Base-by-base conservation (phyloP, 2,797 vertebrate genomes). In the Corythornis leucogaster region DNA sequence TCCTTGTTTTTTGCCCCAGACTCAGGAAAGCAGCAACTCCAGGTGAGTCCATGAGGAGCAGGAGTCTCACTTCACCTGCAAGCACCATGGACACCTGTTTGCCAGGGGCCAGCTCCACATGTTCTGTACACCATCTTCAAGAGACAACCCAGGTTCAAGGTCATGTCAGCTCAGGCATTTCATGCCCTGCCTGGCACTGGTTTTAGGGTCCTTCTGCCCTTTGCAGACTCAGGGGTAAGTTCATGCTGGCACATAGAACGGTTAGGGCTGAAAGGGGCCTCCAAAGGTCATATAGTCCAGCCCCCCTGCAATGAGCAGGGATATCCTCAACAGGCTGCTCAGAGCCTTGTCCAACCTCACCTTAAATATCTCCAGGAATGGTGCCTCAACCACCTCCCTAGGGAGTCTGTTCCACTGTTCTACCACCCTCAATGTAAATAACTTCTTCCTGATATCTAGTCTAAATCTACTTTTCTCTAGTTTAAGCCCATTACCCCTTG, bases 11-110 rank as follows among this genome's bases (percentile, higher is more conserved):
- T 51, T 43, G 22, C 4, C 9, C 14, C 50, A 58, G 51, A 54
- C 31, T 35, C 21, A 48, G 31, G 24, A 9, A 75, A 87, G 38
- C 1, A 9, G 53, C 30, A 3, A 5, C n/a, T 54, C 33, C 53
- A 66, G 46, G 9, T 16, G 22, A 61, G 54, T 40, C 24, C 31
- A 12, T 31, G 30, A 55, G 53, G 30, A 85, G 46, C 15, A 31
- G 46, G 38, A 80, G n/a, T 30, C 8, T 59, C 18, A 0, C 30
- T 1, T 40, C 5, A 1, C 50, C 55, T 38, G 35, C 1, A 8
- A 26, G 28, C 61, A 80, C 30, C 25, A 15, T 1, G 2, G 26
- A 40, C 25, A 59, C 28, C 33, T 76, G 28, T 35, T n/a, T 26
- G 46, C 31, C 80, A 9, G 25, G 31, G 18, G 19, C 28, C 8